Conservation (phyloP, 2,113 vertebrate species). For the Nothobranchius furzeri region DNA sequence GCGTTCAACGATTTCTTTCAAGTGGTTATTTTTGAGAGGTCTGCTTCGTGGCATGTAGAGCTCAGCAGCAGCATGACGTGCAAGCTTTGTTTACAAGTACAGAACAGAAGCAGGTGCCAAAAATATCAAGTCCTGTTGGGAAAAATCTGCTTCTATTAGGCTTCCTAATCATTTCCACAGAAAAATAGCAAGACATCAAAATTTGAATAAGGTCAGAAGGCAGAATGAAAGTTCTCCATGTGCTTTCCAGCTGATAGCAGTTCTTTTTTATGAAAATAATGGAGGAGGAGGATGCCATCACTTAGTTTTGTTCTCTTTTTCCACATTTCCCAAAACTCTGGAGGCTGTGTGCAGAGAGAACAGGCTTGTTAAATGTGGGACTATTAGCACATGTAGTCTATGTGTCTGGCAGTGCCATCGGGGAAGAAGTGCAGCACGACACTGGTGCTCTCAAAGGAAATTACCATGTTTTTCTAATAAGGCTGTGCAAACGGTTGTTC, state of each 20-base stretch:
- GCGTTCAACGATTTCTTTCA: background rate
- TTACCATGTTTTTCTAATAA: constrained; percentile 47
- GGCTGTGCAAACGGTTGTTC: constrained; percentile 47
- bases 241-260: background rate
- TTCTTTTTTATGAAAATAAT: background rate
- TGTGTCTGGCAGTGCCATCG: constrained; percentile 47
- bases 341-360: constrained; percentile 7
- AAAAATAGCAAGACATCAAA: background rate
- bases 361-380: constrained; percentile 54
- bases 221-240: constrained; percentile 2
- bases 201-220: background rate
- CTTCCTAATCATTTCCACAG: background rate
- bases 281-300: background rate
- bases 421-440: constrained; percentile 49
- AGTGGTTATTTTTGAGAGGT: constrained; percentile 2
- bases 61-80: background rate
- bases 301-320: background rate
- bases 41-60: background rate
- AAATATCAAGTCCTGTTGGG: background rate
- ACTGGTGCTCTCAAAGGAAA: constrained; percentile 60
- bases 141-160: background rate
- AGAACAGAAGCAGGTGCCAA: background rate
- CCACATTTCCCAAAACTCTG: background rate
- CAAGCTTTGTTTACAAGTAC: background rate
- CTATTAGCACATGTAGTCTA: constrained; percentile 45